phyloP scores from a whole-genome alignment of 2,797 vertebrate genomes.

The Microtus agrestis region DNA sequence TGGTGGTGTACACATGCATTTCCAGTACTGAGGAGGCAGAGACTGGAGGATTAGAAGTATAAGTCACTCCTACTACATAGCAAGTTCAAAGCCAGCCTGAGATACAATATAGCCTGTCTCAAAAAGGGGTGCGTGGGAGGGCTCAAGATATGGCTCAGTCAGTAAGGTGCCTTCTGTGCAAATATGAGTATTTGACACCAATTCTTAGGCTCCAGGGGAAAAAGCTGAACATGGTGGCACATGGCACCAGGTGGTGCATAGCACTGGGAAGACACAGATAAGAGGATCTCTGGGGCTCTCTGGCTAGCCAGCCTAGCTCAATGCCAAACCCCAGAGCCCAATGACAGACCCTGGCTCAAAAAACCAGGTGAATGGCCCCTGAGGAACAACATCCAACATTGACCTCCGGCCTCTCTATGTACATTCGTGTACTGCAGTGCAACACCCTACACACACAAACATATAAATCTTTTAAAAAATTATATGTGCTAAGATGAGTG shows the following conservation, averaged over 20 bases:
- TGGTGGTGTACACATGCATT: neutral
- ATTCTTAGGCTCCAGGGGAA: neutral
- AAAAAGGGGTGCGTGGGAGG: fast-evolving
- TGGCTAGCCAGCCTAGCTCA: neutral
- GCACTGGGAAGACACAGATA: neutral
- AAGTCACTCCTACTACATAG: neutral
- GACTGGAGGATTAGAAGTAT: neutral
- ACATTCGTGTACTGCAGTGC: neutral
- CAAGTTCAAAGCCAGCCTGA: neutral
- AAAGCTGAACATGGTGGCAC: neutral
- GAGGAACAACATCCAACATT: neutral
- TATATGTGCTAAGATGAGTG: neutral
- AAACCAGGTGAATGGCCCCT: neutral
- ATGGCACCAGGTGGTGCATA: neutral
- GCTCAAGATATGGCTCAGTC: neutral
- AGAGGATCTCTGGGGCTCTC: neutral
- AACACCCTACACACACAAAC: neutral
- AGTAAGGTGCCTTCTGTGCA: neutral
- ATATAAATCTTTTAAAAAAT: neutral
- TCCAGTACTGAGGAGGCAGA: neutral
- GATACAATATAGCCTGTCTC: neutral
- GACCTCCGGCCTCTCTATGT: neutral
- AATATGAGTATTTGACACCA: too few relatives aligned
- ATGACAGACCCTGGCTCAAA: neutral
- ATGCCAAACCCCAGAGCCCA: neutral